Conservation (phyloP, 1,140 invertebrate species). For the Apis laboriosa region DNA sequence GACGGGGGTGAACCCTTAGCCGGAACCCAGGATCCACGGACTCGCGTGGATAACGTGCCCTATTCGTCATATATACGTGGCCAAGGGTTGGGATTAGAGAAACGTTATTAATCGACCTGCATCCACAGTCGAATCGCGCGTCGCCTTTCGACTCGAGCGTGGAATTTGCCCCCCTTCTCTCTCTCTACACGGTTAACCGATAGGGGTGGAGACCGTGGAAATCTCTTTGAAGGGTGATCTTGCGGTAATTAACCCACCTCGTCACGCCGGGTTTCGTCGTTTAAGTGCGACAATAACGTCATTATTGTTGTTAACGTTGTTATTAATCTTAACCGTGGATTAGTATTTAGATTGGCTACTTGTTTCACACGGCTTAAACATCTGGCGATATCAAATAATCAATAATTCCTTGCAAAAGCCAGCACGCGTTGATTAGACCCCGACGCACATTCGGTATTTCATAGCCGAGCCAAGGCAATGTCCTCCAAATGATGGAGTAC, state of each 20-base stretch:
- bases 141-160: neutral
- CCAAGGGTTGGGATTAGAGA: constrained; percentile 57
- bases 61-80: constrained; percentile 71
- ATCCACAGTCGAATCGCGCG: neutral
- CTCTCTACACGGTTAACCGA: neutral
- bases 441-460: no score
- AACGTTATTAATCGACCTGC: constrained; percentile 58
- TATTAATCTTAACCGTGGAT: no score
- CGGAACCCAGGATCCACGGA: constrained; percentile 65
- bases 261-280: constrained; percentile 45
- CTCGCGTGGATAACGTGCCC: constrained; percentile 69
- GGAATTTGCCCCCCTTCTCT: neutral
- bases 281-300: neutral
- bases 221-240: constrained; percentile 54
- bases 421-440: no score
- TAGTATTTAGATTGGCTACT: no score
- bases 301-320: no score
- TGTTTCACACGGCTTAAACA: no score
- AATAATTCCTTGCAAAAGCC: no score
- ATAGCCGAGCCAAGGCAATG: no score
- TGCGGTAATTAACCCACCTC: constrained; percentile 63
- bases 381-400: no score
- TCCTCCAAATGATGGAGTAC: no score
- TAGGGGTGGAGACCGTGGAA: neutral
- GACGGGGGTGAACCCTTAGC: constrained; percentile 57